These are phyloP conservation scores for Lasioglossum zephyrum DNA, from an alignment of 2,888 invertebrate species.

Conservation along the genomic window DNA sequence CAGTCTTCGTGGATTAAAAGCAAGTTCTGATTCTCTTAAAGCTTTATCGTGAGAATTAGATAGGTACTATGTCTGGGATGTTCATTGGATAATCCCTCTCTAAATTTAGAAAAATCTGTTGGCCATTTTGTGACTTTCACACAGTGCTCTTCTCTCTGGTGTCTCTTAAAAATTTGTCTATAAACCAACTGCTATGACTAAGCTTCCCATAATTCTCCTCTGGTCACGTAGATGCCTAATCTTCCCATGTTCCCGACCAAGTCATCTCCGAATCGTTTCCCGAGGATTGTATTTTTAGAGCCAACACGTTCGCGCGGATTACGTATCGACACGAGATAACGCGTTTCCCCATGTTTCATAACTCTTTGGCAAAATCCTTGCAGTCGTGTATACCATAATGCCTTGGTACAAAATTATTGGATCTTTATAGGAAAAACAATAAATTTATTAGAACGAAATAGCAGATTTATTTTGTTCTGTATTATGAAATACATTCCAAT, in stretches of 20 bases:
- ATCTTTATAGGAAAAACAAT: too few species aligned
- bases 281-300: slow-evolving; percentile 13
- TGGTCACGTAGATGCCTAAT: slow-evolving; percentile 1
- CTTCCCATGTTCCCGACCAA: neutral
- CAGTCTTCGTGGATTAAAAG: neutral
- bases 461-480: too few species aligned
- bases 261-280: neutral
- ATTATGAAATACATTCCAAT: too few species aligned
- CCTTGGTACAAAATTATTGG: neutral
- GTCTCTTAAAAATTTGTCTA: neutral
- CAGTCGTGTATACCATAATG: neutral
- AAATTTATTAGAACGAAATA: too few species aligned
- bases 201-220: neutral
- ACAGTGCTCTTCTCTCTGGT: neutral
- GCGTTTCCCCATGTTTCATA: neutral
- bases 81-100: neutral
- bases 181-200: neutral
- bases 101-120: neutral
- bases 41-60: neutral
- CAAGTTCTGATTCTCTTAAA: neutral
- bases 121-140: neutral
- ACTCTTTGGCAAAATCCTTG: neutral
- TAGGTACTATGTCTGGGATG: neutral
- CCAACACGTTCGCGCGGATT: neutral
- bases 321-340: neutral